Conservation (phyloP, 2,113 vertebrate genomes). For the Rhodinocichla rosea region DNA sequence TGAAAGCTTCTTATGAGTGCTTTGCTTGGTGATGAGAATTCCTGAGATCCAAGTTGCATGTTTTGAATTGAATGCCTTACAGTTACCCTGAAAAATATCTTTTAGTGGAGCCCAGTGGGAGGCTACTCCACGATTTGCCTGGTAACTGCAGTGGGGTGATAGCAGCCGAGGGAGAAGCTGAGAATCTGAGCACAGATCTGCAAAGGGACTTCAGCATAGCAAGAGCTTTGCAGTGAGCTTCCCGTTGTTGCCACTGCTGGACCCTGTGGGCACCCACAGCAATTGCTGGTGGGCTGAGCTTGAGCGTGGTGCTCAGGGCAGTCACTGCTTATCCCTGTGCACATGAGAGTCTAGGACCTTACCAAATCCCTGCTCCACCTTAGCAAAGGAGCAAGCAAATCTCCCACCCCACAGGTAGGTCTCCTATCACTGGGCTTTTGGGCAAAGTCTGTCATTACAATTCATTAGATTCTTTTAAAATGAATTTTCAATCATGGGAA, state of each 20-base stretch:
- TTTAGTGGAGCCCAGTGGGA: not conserved
- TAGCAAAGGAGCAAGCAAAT: not conserved
- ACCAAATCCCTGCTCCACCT: not conserved
- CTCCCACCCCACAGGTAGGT: not conserved
- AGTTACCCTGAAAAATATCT: not conserved
- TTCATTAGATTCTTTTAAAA: not conserved
- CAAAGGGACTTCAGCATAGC: not conserved
- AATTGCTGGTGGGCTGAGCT: not conserved
- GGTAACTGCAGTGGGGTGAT: not conserved
- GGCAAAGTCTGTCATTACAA: not conserved
- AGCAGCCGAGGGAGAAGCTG: not conserved
- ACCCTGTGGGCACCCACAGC: not conserved
- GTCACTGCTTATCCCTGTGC: not conserved
- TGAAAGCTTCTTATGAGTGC: not conserved
- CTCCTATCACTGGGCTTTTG: not conserved
- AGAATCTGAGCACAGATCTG: not conserved
- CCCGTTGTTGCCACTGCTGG: not conserved
- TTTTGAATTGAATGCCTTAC: not conserved
- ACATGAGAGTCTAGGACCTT: not conserved
- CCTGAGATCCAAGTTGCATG: fast-evolving
- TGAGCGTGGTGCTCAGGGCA: not conserved
- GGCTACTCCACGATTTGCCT: not conserved
- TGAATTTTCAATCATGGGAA: not conserved
- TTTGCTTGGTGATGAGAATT: not conserved
- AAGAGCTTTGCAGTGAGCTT: not conserved